A percentile compares a stretch with the other conserved stretches of the same genome.
These are phyloP conservation scores for Lophius piscatorius DNA, from an alignment of 2,113 vertebrate species.

Conservation along the genomic window DNA sequence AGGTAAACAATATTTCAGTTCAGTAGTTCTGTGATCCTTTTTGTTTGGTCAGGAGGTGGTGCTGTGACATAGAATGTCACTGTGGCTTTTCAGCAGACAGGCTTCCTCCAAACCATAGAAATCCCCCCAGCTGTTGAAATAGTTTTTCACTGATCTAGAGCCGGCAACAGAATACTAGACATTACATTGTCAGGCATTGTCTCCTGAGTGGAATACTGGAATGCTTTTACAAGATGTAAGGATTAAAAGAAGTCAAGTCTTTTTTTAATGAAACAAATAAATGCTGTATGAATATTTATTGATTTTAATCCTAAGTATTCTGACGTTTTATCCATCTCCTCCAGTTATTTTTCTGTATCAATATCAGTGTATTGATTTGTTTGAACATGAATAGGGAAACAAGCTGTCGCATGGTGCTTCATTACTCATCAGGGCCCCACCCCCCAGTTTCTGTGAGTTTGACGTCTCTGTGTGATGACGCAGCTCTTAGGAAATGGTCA, in stretches of 20 bases:
- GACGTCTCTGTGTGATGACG: constrained; percentile 68
- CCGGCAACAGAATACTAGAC: constrained; percentile 66
- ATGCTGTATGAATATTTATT: too few relatives aligned
- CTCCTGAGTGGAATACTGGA: constrained; percentile 29
- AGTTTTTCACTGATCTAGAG: constrained; percentile 62
- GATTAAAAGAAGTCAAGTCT: constrained; percentile 1
- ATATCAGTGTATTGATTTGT: not conserved
- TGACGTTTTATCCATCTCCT: constrained; percentile 20
- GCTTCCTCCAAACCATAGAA: constrained; percentile 59
- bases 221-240: constrained; percentile 3
- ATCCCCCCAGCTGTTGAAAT: constrained; percentile 68
- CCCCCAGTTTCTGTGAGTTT: constrained; percentile 45
- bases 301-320: too few relatives aligned
- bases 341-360: not conserved
- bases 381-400: not conserved
- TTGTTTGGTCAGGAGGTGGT: constrained; percentile 70
- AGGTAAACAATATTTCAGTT: not conserved
- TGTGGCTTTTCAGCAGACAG: constrained; percentile 5
- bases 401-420: constrained; percentile 6
- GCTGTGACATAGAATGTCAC: constrained; percentile 37
- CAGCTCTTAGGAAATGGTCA: constrained; percentile 62
- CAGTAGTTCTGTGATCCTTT: not conserved
- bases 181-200: constrained; percentile 15
- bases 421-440: constrained; percentile 1
- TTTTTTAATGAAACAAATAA: too few relatives aligned